Percentiles rank a stretch among this genome's conserved stretches.
phyloP scores from a whole-genome alignment of 2,797 vertebrate species.

The Scleropages formosus region DNA sequence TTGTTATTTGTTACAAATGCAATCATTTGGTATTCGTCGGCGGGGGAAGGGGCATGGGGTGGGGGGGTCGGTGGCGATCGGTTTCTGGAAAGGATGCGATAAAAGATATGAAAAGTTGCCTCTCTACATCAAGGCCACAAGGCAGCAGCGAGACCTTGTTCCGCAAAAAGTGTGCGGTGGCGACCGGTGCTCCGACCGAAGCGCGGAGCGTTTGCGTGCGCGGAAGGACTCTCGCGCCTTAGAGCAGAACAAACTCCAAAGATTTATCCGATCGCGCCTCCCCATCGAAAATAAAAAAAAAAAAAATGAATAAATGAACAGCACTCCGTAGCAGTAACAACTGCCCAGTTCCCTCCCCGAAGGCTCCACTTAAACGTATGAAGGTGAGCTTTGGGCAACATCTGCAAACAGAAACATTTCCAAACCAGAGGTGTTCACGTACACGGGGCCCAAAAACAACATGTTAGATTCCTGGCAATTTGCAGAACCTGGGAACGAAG shows the following conservation, averaged over 20 bases:
- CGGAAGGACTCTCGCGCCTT: too few species aligned
- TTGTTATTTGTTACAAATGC: neutral
- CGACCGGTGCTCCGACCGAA: neutral
- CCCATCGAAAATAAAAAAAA: neutral
- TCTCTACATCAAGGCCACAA: neutral
- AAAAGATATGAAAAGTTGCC: neutral
- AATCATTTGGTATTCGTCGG: neutral
- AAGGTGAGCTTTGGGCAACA: slow-evolving; percentile 51
- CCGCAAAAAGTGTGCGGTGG: neutral
- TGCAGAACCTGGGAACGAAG: slow-evolving; percentile 64
- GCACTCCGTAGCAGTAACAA: slow-evolving; percentile 61
- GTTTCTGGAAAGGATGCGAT: neutral
- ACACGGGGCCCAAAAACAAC: slow-evolving; percentile 65
- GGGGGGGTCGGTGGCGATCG: too few species aligned
- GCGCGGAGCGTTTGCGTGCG: neutral
- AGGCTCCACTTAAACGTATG: slow-evolving; percentile 57
- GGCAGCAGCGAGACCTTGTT: neutral
- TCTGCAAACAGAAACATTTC: slow-evolving; percentile 57
- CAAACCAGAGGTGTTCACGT: slow-evolving; percentile 54
- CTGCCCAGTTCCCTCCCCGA: slow-evolving; percentile 54
- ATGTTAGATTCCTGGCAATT: slow-evolving; percentile 51
- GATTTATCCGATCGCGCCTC: neutral
- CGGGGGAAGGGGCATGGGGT: neutral
- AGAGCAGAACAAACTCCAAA: neutral
- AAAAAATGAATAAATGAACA: slow-evolving; percentile 18